Base-by-base conservation (phyloP, 2,888 invertebrate species). In the Scaptomyza cyrtandrae region DNA sequence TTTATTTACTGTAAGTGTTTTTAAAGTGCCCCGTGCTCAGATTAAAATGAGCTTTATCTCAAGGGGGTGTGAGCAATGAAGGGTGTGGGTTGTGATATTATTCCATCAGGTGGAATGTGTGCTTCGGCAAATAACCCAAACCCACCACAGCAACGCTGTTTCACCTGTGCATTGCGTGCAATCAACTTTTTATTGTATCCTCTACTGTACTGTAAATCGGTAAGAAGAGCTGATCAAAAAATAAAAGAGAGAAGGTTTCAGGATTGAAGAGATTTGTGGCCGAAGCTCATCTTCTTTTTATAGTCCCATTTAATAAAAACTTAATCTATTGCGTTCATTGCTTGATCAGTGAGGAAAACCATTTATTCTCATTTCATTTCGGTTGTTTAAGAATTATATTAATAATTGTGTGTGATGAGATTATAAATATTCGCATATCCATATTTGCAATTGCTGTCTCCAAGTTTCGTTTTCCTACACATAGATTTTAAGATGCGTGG, bases 1-100 rank as follows among this genome's bases (percentile, higher is more conserved):
- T 79, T 78, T 78, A 78, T 78, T 79, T 78, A 78, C 77, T 68
- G 80, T 78, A 78, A 78, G 77, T 78, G 77, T 79, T 79, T 77
- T 78, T 78, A 79, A 78, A 78, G 77, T 78, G 77, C 76, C 76
- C 68, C 59, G 58, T 68, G 76, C 77, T 50, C 75, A 68, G 77
- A 78, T 78, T 78, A 78, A 65, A 75, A 78, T 52, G 58, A 67
- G 69, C 75, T 39, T 52, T 46, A 55, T 27, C 35, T 37, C 39
- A 35, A 14, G 41, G 9, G 16, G 24, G 16, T 13, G 31, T 27
- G 19, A 29, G 31, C 11, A 4, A 27, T 27, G 27, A 1, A 33
- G 9, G 33, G 29, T 16, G 31, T 13, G 16, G 11, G 39, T 14
- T 16, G 48, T 31, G 14, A 37, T 24, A 10, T n/a, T 37, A 44